Percentiles rank a stretch among this genome's conserved stretches.
Evolutionary conservation across 2,888 invertebrate species (phyloP).

Genomic region (Scaptomyza tumidula): DNA sequence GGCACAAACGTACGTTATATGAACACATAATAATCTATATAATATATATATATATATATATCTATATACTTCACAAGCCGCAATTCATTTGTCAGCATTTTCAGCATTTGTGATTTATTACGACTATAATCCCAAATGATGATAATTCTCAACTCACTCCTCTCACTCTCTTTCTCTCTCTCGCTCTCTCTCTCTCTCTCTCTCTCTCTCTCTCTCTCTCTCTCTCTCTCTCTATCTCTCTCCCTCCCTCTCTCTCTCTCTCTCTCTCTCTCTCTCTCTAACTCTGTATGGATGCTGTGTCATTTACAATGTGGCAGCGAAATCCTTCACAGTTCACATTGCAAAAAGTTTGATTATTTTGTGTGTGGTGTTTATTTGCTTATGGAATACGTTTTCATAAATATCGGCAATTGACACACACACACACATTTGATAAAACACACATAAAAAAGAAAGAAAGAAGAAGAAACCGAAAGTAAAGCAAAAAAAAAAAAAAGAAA

Average conservation of each 20-base stretch:
- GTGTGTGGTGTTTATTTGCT: slow-evolving; percentile 41
- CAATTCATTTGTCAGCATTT: slow-evolving; percentile 35
- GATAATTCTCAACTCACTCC: slow-evolving; percentile 13
- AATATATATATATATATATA: background rate
- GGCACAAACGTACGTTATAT: background rate
- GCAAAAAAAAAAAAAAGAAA: slow-evolving; percentile 24
- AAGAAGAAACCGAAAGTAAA: slow-evolving; percentile 33
- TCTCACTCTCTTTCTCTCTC: no score
- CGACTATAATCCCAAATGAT: slow-evolving; percentile 20
- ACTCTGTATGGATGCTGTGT: background rate
- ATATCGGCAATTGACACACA: slow-evolving; percentile 52
- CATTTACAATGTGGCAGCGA: slow-evolving; percentile 6
- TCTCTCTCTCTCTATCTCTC: background rate
- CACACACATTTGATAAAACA: slow-evolving; percentile 6
- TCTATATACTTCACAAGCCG: background rate
- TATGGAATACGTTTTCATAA: slow-evolving; percentile 45
- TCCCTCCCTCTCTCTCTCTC: background rate
- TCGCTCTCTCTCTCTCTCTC: background rate
- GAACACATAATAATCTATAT: background rate
- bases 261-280: background rate
- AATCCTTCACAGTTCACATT: background rate
- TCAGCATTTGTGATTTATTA: slow-evolving; percentile 16
- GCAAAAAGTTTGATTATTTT: slow-evolving; percentile 32
- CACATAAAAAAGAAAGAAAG: background rate
- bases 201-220: background rate